phyloP scores from a whole-genome alignment of 2,797 vertebrate genomes.

The Cephalopachus bancanus region DNA sequence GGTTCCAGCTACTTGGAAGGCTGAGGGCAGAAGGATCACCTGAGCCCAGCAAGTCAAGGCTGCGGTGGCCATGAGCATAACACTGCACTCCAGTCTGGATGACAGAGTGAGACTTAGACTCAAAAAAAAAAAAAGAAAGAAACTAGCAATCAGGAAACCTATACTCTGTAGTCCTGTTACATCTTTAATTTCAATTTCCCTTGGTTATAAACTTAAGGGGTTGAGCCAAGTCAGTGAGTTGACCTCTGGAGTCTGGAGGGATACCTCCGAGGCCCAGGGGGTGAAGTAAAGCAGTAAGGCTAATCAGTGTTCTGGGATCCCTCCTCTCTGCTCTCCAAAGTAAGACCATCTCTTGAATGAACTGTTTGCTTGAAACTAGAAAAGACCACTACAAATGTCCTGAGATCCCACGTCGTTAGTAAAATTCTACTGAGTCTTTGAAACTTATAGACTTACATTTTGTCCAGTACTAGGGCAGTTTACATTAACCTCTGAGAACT shows the following conservation, averaged over 20 bases:
- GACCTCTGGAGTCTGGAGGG: neutral
- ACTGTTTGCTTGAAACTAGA: neutral
- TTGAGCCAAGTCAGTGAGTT: neutral
- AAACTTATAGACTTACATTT: constrained; percentile 2
- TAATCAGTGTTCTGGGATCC: neutral
- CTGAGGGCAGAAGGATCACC: too few relatives aligned
- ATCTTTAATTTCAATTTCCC: neutral
- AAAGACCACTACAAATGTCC: neutral
- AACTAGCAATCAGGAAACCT: neutral
- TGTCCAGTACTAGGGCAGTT: neutral
- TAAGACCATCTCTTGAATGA: neutral
- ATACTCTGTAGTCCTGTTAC: neutral
- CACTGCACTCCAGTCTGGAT: too few relatives aligned
- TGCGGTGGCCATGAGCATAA: too few relatives aligned
- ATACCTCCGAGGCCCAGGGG: neutral
- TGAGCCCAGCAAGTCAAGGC: too few relatives aligned
- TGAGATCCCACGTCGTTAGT: neutral
- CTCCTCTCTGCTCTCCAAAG: neutral
- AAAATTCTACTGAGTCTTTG: neutral
- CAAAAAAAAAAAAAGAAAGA: too few relatives aligned
- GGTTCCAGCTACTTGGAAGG: too few relatives aligned
- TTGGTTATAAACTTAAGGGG: neutral
- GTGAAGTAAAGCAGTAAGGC: neutral
- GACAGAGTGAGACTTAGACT: too few relatives aligned
- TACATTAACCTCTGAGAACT: neutral